phyloP scores from a whole-genome alignment of 2,888 invertebrate species.

The Clepsis dumicolana region DNA sequence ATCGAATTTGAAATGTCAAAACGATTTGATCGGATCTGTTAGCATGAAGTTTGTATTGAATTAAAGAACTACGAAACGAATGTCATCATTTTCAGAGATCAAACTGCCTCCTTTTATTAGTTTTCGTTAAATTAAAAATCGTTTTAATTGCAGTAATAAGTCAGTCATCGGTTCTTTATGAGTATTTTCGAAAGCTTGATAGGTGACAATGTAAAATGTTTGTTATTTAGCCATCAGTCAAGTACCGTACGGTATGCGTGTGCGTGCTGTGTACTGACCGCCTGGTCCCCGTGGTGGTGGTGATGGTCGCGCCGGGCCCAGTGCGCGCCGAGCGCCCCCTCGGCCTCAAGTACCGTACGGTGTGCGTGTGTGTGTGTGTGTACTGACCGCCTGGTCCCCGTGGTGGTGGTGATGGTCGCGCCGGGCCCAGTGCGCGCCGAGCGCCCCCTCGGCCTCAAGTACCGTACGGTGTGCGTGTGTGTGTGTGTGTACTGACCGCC shows the following conservation, averaged over 20 bases:
- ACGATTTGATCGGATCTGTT: too few relatives aligned
- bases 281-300: slow-evolving; percentile 51
- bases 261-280: slow-evolving; percentile 10
- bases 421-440: slow-evolving; percentile 68
- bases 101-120: too few relatives aligned
- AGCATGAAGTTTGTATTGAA: too few relatives aligned
- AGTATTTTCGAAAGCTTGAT: too few relatives aligned
- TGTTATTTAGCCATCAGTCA: too few relatives aligned
- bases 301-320: slow-evolving; percentile 65
- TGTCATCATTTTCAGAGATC: too few relatives aligned
- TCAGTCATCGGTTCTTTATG: too few relatives aligned
- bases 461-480: neutral
- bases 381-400: slow-evolving; percentile 39
- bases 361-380: neutral
- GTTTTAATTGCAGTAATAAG: too few relatives aligned
- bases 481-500: slow-evolving; percentile 21
- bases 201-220: too few relatives aligned
- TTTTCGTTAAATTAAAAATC: too few relatives aligned
- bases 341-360: neutral
- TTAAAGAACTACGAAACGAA: too few relatives aligned
- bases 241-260: neutral
- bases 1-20: too few relatives aligned
- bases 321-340: slow-evolving; percentile 57
- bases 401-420: slow-evolving; percentile 59
- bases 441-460: slow-evolving; percentile 45